Conservation (phyloP, 2,888 invertebrate genomes). For the Trichopoda pennipes region DNA sequence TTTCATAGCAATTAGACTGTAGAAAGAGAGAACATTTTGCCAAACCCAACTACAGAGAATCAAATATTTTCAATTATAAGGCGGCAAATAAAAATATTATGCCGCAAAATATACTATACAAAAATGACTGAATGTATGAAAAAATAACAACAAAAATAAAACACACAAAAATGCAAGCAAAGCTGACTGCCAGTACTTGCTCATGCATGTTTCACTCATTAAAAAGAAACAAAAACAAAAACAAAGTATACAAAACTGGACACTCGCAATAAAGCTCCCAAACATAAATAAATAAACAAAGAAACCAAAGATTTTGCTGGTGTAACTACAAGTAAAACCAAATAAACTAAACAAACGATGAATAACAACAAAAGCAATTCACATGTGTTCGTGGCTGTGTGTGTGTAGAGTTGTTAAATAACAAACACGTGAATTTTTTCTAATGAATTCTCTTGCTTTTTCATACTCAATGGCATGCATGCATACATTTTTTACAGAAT, state of each 20-base stretch:
- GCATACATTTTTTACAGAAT: too few relatives aligned
- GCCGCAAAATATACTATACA: constrained; percentile 67
- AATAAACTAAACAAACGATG: constrained; percentile 22
- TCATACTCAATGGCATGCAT: neutral
- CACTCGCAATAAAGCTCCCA: neutral
- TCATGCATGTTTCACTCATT: constrained; percentile 37
- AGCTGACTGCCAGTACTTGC: constrained; percentile 6
- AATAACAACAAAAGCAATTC: neutral
- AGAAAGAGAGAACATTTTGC: too few relatives aligned
- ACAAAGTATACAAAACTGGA: constrained; percentile 18
- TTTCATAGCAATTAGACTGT: too few relatives aligned
- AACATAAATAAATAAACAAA: constrained; percentile 21
- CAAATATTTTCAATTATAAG: neutral
- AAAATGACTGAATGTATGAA: neutral
- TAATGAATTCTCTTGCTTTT: neutral
- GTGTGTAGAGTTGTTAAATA: constrained; percentile 35
- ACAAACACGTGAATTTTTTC: constrained; percentile 61
- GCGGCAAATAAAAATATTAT: constrained; percentile 42
- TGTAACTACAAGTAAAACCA: neutral
- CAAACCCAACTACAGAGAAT: neutral
- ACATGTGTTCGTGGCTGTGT: neutral
- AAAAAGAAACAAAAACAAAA: constrained; percentile 4
- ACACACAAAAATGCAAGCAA: constrained; percentile 11
- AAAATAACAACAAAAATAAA: constrained; percentile 7
- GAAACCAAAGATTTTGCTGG: neutral